These are phyloP conservation scores for Auanema freiburgensis DNA, from an alignment of 2,888 invertebrate species.

Conservation along the genomic window DNA sequence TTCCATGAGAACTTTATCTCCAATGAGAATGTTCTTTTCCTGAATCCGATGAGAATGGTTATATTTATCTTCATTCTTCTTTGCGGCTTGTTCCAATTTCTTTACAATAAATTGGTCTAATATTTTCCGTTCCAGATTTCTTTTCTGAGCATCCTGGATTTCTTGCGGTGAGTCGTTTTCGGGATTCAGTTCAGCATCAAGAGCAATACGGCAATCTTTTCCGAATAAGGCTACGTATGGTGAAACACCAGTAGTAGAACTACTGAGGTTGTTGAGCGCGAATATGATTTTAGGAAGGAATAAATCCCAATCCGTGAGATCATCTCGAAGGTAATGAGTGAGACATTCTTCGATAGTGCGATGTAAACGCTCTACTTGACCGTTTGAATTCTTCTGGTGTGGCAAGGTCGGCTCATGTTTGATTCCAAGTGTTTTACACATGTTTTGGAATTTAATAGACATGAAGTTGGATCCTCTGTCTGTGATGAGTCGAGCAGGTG, in stretches of 20 bases:
- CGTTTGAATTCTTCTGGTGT: slow-evolving; percentile 4
- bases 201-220: slow-evolving; percentile 6
- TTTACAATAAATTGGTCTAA: too few relatives aligned
- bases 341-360: slow-evolving; percentile 8
- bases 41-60: not conserved
- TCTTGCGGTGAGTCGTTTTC: too few relatives aligned
- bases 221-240: slow-evolving; percentile 10
- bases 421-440: too few relatives aligned
- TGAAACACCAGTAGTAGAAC: slow-evolving; percentile 3
- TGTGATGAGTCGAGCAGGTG: slow-evolving; percentile 12
- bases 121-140: too few relatives aligned
- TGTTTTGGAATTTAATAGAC: not conserved
- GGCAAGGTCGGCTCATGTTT: too few relatives aligned
- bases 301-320: too few relatives aligned
- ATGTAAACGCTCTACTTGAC: slow-evolving; percentile 10
- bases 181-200: too few relatives aligned
- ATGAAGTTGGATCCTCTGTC: slow-evolving; percentile 21
- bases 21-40: not conserved
- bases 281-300: too few relatives aligned
- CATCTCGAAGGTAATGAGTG: slow-evolving; percentile 1
- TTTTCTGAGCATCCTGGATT: too few relatives aligned
- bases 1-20: not conserved
- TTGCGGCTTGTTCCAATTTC: too few relatives aligned
- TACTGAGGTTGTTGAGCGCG: not conserved
- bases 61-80: too few relatives aligned